These are phyloP conservation scores for Lerema accius DNA, from an alignment of 1,140 invertebrate species.

Conservation along the genomic window DNA sequence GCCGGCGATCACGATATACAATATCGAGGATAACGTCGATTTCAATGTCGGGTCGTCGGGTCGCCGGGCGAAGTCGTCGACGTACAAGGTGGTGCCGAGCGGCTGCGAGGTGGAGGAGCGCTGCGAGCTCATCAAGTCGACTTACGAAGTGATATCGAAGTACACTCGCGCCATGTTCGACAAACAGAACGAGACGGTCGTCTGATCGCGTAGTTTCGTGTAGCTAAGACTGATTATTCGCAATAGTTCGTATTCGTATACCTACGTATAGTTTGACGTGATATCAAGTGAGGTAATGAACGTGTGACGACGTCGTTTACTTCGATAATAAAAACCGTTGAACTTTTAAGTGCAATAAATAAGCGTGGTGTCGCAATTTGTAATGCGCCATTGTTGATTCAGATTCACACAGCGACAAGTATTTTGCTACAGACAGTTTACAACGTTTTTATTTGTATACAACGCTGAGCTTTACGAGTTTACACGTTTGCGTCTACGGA, in stretches of 20 bases:
- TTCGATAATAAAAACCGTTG: background rate
- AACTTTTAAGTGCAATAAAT: constrained; percentile 45
- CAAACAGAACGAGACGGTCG: constrained; percentile 73
- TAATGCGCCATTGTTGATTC: constrained; percentile 68
- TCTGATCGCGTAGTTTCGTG: constrained; percentile 43
- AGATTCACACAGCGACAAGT: constrained; percentile 47
- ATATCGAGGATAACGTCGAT: constrained; percentile 59
- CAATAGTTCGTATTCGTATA: background rate
- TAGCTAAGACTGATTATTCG: constrained; percentile 29
- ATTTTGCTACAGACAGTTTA: constrained; percentile 72
- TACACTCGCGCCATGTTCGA: constrained; percentile 77
- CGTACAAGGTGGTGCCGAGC: constrained; percentile 64
- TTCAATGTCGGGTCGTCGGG: constrained; percentile 30
- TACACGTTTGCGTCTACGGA: constrained; percentile 21
- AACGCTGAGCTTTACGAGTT: constrained; percentile 58
- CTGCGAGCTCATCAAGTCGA: constrained; percentile 74
- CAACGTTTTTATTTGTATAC: constrained; percentile 59
- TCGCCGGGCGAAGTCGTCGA: constrained; percentile 42
- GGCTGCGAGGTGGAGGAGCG: constrained; percentile 66
- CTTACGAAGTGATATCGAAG: constrained; percentile 75
- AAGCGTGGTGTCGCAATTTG: constrained; percentile 40
- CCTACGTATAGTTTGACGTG: background rate
- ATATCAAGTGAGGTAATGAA: too few species aligned
- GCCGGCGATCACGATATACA: constrained; percentile 61
- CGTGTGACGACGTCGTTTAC: background rate